Percentiles rank a stretch among this genome's conserved stretches.
These are phyloP conservation scores for Phyllotreta striolata DNA, from an alignment of 2,888 invertebrate genomes.

Conservation along the genomic window DNA sequence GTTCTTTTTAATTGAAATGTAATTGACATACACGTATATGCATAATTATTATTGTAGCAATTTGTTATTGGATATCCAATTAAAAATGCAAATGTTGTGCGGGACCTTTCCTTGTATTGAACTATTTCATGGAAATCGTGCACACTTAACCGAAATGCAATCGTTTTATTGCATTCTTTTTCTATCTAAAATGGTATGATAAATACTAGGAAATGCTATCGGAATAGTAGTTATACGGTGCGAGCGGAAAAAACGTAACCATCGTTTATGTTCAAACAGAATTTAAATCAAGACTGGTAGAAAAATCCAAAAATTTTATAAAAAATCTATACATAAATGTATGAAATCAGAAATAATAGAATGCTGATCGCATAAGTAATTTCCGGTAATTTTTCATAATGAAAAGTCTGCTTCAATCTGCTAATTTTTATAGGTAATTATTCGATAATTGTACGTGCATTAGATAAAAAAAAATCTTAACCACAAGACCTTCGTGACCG, in stretches of 20 bases:
- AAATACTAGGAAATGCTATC: slow-evolving; percentile 17
- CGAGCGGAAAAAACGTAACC: too few species aligned
- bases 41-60: slow-evolving; percentile 23
- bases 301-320: too few species aligned
- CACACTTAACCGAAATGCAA: slow-evolving; percentile 16
- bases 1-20: background rate
- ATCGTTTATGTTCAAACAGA: too few species aligned
- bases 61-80: slow-evolving; percentile 27
- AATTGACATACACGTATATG: slow-evolving; percentile 17
- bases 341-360: too few species aligned
- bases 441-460: too few species aligned
- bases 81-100: slow-evolving; percentile 26
- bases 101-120: slow-evolving; percentile 28
- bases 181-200: slow-evolving; percentile 18
- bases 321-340: too few species aligned
- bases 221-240: background rate
- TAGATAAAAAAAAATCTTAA: background rate
- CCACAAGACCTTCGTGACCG: background rate
- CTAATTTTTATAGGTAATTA: too few species aligned
- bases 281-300: too few species aligned
- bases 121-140: slow-evolving; percentile 27
- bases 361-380: too few species aligned
- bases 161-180: slow-evolving; percentile 8
- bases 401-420: too few species aligned
- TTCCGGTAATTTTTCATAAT: too few species aligned